Evolutionary conservation across 1,140 invertebrate species (phyloP), one percentile per base, ranked within the genome.

Genomic region (Diorhabda elongata): DNA sequence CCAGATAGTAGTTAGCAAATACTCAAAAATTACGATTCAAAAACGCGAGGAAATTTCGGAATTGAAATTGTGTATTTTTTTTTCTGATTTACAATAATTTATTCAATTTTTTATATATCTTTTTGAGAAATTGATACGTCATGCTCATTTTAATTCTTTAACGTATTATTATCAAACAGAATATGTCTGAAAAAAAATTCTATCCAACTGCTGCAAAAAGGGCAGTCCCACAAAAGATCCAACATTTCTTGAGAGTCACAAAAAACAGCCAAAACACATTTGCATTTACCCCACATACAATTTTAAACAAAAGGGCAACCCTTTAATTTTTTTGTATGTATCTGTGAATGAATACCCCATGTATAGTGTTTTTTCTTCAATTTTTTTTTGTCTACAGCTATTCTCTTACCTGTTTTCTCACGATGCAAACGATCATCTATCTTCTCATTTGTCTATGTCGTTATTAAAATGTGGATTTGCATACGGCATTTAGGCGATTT

Each of bases 401-500:
- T 73, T 73, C 71, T 73, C 69, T 73, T 70, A 73, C 69, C 71
- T 70, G 69, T 64, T 70, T 73, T 73, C 71, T 73, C 71, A 73
- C 71, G 71, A 73, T 73, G 68, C 66, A 60, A 69, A 70, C 62
- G 43, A 73, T 73, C 71, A 73, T 73, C 69, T 70, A 73, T 73
- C 71, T 73, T 70, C 66, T 44, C 58, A 42, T 62, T 42, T 62
- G 42, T 62, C 42, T 62, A 62, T n/a, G 61, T 62, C 61, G 61
- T 62, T 62, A 44, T 44, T 62, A 62, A 62, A 62, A 44, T 44
- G 47, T 5, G 61, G n/a, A 62, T 62, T 62, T 62, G 61, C 61
- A 62, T 62, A 42, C 8, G 58, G 58, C 8, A 5, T 9, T 60
- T 60, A 6, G 7, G 42, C 8, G 11, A 6, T 6, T 60, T 42